Evolutionary conservation across 2,888 invertebrate species (phyloP).

Genomic region (Heliconius hortense): DNA sequence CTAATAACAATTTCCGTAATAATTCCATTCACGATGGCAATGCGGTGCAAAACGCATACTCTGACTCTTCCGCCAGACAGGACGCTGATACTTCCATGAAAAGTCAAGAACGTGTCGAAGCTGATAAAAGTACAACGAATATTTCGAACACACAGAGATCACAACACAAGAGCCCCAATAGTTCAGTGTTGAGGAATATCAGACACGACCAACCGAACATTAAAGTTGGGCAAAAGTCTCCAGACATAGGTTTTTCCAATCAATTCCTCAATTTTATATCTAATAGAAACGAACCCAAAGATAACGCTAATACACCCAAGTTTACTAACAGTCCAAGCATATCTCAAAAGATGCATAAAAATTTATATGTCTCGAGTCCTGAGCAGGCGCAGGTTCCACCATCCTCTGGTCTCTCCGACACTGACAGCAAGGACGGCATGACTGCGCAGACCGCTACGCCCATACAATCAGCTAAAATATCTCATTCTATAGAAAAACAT

Average conservation of each 20-base stretch:
- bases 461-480: conserved; percentile 72
- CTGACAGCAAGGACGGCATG: conserved; percentile 77
- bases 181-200: conserved; percentile 70
- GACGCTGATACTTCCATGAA: conserved; percentile 51
- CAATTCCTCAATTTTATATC: conserved; percentile 77
- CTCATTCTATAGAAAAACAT: conserved; percentile 65
- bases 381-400: conserved; percentile 79
- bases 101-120: conserved; percentile 49
- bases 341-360: conserved; percentile 79
- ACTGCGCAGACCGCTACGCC: conserved; percentile 71
- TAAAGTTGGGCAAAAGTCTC: conserved; percentile 68
- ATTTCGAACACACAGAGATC: conserved; percentile 56
- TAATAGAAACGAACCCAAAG: conserved; percentile 78
- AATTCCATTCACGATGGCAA: conserved; percentile 51
- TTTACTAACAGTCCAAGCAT: conserved; percentile 78
- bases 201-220: conserved; percentile 73
- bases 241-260: conserved; percentile 76
- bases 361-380: conserved; percentile 77
- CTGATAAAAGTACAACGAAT: conserved; percentile 54
- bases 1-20: conserved; percentile 57
- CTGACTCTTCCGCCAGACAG: conserved; percentile 57
- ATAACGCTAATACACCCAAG: conserved; percentile 79
- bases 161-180: conserved; percentile 63
- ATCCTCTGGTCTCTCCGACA: conserved; percentile 75
- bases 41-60: conserved; percentile 51